Percentiles rank a stretch among this genome's conserved stretches.
Evolutionary conservation across 1,140 invertebrate species (phyloP).

Genomic region (Pygmarrhopalites habei): DNA sequence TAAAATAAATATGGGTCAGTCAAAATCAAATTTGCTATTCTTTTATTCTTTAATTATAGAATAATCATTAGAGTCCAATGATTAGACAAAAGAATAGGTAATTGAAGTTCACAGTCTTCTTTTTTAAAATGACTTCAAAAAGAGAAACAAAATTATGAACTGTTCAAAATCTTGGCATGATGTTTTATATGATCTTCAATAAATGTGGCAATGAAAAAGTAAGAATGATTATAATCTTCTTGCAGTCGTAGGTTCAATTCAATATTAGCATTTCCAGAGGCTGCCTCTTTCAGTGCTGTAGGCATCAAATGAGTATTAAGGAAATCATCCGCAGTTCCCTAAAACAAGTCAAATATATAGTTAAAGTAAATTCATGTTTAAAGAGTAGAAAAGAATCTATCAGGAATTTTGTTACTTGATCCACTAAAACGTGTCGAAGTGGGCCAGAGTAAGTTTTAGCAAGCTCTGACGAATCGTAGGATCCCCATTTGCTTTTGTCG

Average conservation of each 20-base stretch:
- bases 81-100: neutral
- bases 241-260: constrained; percentile 59
- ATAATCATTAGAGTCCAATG: no score
- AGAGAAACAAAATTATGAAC: no score
- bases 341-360: constrained; percentile 28
- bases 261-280: constrained; percentile 60
- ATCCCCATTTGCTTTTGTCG: constrained; percentile 60
- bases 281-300: constrained; percentile 68
- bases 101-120: neutral
- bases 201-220: constrained; percentile 89
- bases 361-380: no score
- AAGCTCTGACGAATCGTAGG: constrained; percentile 83
- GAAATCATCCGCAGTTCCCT: constrained; percentile 80
- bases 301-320: constrained; percentile 73
- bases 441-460: constrained; percentile 78
- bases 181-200: constrained; percentile 89
- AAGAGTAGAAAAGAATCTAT: no score
- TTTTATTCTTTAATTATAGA: no score
- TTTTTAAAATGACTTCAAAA: no score
- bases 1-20: no score
- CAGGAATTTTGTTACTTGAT: constrained; percentile 72
- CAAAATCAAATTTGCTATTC: no score
- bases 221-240: constrained; percentile 90
- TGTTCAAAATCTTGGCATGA: constrained; percentile 56
- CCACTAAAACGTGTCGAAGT: constrained; percentile 72